Evolutionary conservation across 2,797 vertebrate genomes (phyloP).

Genomic region (Taeniopygia guttata): DNA sequence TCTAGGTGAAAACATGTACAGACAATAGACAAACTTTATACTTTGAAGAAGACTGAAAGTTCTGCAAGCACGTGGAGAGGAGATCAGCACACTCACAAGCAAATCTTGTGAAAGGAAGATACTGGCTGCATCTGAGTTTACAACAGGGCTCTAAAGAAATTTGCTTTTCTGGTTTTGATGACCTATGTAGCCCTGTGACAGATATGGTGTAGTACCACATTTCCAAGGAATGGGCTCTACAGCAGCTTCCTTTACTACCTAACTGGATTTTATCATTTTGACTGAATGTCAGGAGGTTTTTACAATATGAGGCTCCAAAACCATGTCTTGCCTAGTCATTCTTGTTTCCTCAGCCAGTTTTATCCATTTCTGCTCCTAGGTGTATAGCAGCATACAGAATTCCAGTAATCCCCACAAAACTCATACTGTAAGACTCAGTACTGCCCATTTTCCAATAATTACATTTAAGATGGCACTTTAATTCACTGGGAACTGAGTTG

Average conservation of each 20-base stretch:
- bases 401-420: background rate
- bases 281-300: background rate
- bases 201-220: background rate
- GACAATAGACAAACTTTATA: background rate
- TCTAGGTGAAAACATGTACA: background rate
- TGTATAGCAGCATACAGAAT: background rate
- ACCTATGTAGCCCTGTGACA: background rate
- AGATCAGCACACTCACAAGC: background rate
- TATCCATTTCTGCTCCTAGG: background rate
- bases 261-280: background rate
- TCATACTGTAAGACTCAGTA: background rate
- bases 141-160: background rate
- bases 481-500: background rate
- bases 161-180: background rate
- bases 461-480: background rate
- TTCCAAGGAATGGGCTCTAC: background rate
- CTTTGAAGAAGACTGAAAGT: background rate
- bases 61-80: background rate
- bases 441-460: background rate
- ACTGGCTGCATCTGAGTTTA: background rate
- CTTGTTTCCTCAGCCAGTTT: background rate
- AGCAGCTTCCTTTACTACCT: background rate
- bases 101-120: background rate
- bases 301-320: background rate
- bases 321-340: background rate